Base-by-base conservation (phyloP, 1,140 invertebrate genomes). In the Acromyrmex heyeri region DNA sequence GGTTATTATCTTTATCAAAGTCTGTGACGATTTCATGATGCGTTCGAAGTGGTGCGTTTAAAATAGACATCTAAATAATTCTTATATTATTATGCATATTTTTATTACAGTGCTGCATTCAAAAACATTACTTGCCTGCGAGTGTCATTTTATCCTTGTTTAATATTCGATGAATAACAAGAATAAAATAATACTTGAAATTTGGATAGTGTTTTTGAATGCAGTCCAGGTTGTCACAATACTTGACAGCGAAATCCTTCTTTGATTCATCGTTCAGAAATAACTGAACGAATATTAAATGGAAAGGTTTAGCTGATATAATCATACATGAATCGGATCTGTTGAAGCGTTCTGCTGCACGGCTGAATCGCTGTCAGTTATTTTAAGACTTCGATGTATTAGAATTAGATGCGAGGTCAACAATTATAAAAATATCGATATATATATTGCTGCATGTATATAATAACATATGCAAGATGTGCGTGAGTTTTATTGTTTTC, bases 401-500 rank as follows among this genome's bases (percentile, higher is more conserved):
- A n/a, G 38, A 65, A 78, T 78, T 85, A 27, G 38, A 44, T 44
- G 16, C 10, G 16, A 30, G 24, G 27, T 30, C 7, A 27, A 78
- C 65, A 65, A 85, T 85, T 77, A 78, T n/a, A 48, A 83, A 10
- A 10, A 50, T 34, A 12, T 8, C 34, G 30, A 77, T 85, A 67
- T 10, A 87, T 10, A 87, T 89, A 44, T 83, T 90, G 79, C 30
- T 24, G 69, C 30, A 44, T 83, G n/a, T 27, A 34, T 61, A 53
- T 75, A 89, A 89, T 90, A 90, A 90, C 86, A 78, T 89, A 87
- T 86, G 83, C 82, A 57, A 44, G 38, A 78, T 72, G n/a, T 55
- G 86, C 65, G 73, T 55, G 61, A 50, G 55, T 91, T 91, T 92
- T 92, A 91, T 90, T 87, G 88, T 90, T 91, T 91, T 91, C 89